phyloP scores from a whole-genome alignment of 2,888 invertebrate species.

The Prenolepis imparis region DNA sequence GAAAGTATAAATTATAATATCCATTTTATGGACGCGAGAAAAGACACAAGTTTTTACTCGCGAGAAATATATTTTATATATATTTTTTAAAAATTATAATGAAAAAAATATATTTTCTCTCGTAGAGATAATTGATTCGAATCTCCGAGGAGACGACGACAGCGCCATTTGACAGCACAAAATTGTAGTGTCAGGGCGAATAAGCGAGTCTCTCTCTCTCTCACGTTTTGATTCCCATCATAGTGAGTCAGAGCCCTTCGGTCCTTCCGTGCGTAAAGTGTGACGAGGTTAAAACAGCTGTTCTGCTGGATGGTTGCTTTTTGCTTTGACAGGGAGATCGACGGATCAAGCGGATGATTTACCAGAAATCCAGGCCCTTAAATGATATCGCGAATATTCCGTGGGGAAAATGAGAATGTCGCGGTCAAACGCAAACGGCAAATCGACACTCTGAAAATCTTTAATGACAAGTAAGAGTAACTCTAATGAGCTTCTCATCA shows the following conservation, averaged over 20 bases:
- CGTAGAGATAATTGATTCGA: neutral
- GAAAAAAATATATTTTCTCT: neutral
- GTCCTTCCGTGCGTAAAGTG: conserved; percentile 55
- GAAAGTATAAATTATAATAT: neutral
- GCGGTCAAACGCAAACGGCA: conserved; percentile 89
- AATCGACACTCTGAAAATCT: conserved; percentile 93
- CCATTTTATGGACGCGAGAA: neutral
- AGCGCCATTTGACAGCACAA: conserved; percentile 45
- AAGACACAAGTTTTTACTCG: neutral
- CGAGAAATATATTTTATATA: neutral
- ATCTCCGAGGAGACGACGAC: neutral
- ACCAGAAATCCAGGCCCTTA: conserved; percentile 83
- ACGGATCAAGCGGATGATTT: conserved; percentile 84
- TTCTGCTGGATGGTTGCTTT: conserved; percentile 80
- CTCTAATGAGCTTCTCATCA: neutral
- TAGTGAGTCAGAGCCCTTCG: neutral
- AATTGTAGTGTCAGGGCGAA: conserved; percentile 5
- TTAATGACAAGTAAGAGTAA: conserved; percentile 91
- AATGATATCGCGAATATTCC: conserved; percentile 86
- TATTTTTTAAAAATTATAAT: neutral
- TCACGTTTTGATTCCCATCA: conserved; percentile 1
- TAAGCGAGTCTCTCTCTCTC: neutral
- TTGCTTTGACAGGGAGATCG: conserved; percentile 81
- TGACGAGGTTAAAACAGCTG: conserved; percentile 76
- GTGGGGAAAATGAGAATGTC: conserved; percentile 85